These are phyloP conservation scores for Bos indicus DNA, from an alignment of 2,113 vertebrate genomes.

Conservation along the genomic window DNA sequence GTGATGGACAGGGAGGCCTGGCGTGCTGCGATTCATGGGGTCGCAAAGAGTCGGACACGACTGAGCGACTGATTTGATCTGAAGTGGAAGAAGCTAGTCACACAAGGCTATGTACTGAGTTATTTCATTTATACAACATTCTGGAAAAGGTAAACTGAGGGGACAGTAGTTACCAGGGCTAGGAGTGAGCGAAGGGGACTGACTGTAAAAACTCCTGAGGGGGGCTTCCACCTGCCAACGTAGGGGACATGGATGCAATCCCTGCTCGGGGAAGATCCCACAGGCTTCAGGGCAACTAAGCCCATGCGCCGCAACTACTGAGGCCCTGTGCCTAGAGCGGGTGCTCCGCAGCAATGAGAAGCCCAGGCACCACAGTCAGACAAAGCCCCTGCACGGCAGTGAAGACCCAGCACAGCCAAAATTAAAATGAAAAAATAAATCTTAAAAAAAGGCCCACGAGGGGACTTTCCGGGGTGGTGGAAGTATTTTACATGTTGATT, in stretches of 20 bases:
- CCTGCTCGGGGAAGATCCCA: not conserved
- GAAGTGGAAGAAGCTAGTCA: not conserved
- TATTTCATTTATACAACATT: not conserved
- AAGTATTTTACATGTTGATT: not conserved
- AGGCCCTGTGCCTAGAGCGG: not conserved
- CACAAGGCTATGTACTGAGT: not conserved
- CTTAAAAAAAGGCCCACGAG: not conserved
- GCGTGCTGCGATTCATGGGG: too few species aligned
- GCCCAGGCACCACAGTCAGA: not conserved
- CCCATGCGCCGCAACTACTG: not conserved
- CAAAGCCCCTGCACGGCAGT: not conserved
- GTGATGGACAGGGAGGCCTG: too few species aligned
- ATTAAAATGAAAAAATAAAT: not conserved
- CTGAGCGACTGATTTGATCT: too few species aligned
- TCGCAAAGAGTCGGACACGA: too few species aligned
- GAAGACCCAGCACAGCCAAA: not conserved
- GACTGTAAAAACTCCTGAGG: not conserved
- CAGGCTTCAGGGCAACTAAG: not conserved
- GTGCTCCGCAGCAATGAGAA: not conserved
- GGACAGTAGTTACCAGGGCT: not conserved
- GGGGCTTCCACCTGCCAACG: not conserved
- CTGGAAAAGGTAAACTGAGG: not conserved
- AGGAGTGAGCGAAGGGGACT: not conserved
- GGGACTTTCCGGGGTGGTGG: not conserved
- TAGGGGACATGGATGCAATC: not conserved